phyloP scores from a whole-genome alignment of 1,140 invertebrate genomes.

The Plodia interpunctella region DNA sequence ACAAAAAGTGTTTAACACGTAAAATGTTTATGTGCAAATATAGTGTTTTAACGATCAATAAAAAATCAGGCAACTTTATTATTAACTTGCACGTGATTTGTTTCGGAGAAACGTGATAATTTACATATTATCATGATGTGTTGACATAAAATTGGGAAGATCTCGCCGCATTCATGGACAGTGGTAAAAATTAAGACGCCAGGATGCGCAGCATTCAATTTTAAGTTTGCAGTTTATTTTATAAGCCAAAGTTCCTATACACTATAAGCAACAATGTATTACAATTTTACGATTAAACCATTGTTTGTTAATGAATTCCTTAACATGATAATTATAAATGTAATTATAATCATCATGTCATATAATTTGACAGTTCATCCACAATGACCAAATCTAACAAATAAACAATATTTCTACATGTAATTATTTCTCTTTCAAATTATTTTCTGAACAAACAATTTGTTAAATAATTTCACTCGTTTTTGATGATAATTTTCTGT shows the following conservation, averaged over 20 bases:
- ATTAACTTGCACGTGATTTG: slow-evolving; percentile 14
- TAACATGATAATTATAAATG: too few relatives aligned
- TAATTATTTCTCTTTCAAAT: too few relatives aligned
- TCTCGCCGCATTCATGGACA: neutral
- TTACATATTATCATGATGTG: slow-evolving; percentile 3
- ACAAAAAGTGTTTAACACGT: neutral
- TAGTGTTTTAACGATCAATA: slow-evolving; percentile 5
- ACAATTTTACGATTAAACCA: too few relatives aligned
- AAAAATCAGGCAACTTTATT: slow-evolving; percentile 12
- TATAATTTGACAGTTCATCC: too few relatives aligned
- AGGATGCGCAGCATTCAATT: neutral
- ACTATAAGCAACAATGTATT: too few relatives aligned
- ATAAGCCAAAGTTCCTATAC: too few relatives aligned
- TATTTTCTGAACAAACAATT: too few relatives aligned
- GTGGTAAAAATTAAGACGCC: neutral
- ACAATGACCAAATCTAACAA: too few relatives aligned
- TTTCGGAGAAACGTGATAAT: slow-evolving; percentile 7
- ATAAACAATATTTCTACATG: too few relatives aligned
- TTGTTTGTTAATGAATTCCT: too few relatives aligned
- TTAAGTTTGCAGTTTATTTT: neutral
- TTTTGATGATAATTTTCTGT: neutral
- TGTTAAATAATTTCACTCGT: too few relatives aligned
- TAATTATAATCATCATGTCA: too few relatives aligned
- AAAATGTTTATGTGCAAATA: slow-evolving; percentile 21
- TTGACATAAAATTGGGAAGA: neutral